Base-by-base conservation (phyloP, 2,797 vertebrate genomes). In the Poeciliopsis gracilis region DNA sequence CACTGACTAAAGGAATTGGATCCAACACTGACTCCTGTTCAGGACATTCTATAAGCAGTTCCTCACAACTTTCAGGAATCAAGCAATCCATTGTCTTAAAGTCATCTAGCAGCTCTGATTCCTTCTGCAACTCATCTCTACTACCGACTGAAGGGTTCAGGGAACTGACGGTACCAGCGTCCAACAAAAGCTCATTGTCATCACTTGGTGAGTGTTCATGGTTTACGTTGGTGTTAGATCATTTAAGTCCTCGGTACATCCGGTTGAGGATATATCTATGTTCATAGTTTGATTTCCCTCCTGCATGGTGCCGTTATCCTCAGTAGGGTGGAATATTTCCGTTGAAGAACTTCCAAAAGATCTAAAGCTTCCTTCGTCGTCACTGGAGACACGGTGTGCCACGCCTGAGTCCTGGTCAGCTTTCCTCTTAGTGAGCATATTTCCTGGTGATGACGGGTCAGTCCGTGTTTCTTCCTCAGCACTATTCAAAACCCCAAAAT, bases 331-430 rank as follows among this genome's bases (percentile, higher is more conserved):
- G 47, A 92, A 93, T 7, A 92, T 76, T 55, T 95, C 95, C 9
- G 90, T 91, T 2, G 82, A 81, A 71, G 91, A 94, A 79, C 91
- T 93, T 74, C 80, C 90, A 4, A 89, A 86, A 1, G 94, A 93
- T 46, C 16, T 82, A 77, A 93, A 93, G 72, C 91, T 92, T 79
- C 76, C 72, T 66, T 94, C 91, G 0, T 94, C 93, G 1, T 93
- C 93, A 20, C 92, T 93, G 69, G 90, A 94, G 47, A 76, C 23
- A 43, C 79, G 45, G 0, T 49, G 82, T 25, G 51, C 73, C 43
- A 66, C 12, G 36, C 74, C 84, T 2, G 82, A 69, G 9, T 87
- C 85, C 0, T 38, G 76, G 33, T 87, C 86, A n/a, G 74, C 59
- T 0, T 33, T 55, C 53, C 15, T 49, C 2, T 77, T 61, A 13